A percentile compares a stretch with the other conserved stretches of the same genome.
Evolutionary conservation across 2,888 invertebrate genomes (phyloP).

Genomic region (Bellardia pandia): DNA sequence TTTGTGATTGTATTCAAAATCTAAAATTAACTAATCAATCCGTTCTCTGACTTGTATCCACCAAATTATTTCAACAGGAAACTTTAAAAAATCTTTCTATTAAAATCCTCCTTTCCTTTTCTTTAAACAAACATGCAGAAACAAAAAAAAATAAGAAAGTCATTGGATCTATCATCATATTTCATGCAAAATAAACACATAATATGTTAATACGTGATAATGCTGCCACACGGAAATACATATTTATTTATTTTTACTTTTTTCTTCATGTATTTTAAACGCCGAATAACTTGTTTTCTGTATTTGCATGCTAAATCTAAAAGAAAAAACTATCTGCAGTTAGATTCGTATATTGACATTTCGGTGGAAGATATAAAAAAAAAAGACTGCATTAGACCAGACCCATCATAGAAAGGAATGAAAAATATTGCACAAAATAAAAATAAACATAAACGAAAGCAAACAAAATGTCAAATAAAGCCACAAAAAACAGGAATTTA

Average conservation of each 20-base stretch:
- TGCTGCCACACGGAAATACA: constrained; percentile 60
- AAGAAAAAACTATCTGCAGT: constrained; percentile 26
- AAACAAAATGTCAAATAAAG: constrained; percentile 59
- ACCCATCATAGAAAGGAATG: constrained; percentile 31
- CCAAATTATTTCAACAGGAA: constrained; percentile 1
- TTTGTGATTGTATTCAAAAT: too few relatives aligned
- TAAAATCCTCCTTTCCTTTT: constrained; percentile 8
- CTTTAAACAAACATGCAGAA: not conserved
- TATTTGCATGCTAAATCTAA: constrained; percentile 37
- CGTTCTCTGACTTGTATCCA: not conserved
- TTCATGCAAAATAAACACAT: constrained; percentile 53
- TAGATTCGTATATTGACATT: constrained; percentile 59
- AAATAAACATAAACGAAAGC: constrained; percentile 30
- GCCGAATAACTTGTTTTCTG: constrained; percentile 71
- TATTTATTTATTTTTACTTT: constrained; percentile 59
- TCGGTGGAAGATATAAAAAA: constrained; percentile 33
- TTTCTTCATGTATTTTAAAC: constrained; percentile 62
- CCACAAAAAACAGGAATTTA: constrained; percentile 37
- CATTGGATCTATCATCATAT: constrained; percentile 25
- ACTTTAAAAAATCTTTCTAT: constrained; percentile 22
- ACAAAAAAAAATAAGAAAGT: constrained; percentile 18
- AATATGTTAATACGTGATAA: constrained; percentile 61
- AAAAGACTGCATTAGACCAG: constrained; percentile 14
- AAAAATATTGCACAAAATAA: constrained; percentile 11
- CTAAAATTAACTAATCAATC: too few relatives aligned